A percentile compares a stretch with the other conserved stretches of the same genome.
Evolutionary conservation across 2,888 invertebrate species (phyloP).

Genomic region (Pandemis corylana): DNA sequence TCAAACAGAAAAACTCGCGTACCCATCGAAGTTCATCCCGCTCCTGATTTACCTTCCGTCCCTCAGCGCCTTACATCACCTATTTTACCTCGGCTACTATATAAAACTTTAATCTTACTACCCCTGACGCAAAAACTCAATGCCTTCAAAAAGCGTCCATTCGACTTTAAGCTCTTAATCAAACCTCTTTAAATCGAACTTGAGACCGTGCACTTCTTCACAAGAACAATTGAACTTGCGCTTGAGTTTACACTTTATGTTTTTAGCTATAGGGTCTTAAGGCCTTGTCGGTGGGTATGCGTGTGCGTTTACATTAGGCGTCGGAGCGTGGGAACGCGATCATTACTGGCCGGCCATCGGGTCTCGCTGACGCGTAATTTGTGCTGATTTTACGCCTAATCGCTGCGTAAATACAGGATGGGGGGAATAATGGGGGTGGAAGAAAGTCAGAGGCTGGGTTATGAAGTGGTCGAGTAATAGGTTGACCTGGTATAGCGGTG

Average conservation of each 20-base stretch:
- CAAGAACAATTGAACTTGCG: background rate
- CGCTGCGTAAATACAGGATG: conserved; percentile 38
- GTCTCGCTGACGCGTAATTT: conserved; percentile 37
- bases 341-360: conserved; percentile 35
- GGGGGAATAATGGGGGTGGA: conserved; percentile 30
- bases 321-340: conserved; percentile 42
- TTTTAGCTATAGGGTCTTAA: background rate
- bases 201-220: background rate
- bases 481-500: background rate
- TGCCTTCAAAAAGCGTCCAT: background rate
- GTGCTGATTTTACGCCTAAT: conserved; percentile 41
- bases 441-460: conserved; percentile 17
- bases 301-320: conserved; percentile 37
- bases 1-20: background rate
- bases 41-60: background rate
- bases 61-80: conserved; percentile 31
- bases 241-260: background rate
- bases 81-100: conserved; percentile 31
- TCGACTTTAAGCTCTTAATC: background rate
- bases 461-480: background rate
- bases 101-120: conserved; percentile 30
- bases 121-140: conserved; percentile 23
- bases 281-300: conserved; percentile 3
- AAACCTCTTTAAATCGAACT: background rate
- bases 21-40: background rate